Percentiles rank a stretch among this genome's conserved stretches.
Conservation (phyloP, 2,113 vertebrate species). For the Pteruthius melanotis region DNA sequence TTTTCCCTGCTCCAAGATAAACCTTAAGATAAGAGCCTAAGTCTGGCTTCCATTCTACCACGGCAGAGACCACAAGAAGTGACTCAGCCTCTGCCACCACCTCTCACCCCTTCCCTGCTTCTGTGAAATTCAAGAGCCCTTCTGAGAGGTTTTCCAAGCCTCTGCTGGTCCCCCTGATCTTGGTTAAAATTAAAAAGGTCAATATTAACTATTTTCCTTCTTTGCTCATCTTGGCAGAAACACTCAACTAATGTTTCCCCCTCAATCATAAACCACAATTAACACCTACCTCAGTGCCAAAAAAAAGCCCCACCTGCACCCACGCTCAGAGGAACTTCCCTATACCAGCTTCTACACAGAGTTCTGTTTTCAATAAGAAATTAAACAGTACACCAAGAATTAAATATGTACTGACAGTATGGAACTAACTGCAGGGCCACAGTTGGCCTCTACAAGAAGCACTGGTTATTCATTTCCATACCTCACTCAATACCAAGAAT, state of each 20-base stretch:
- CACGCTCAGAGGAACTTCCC: slow-evolving; percentile 49
- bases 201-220: slow-evolving; percentile 40
- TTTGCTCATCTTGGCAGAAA: slow-evolving; percentile 32
- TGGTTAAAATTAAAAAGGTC: slow-evolving; percentile 33
- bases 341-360: background rate
- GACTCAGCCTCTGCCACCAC: background rate
- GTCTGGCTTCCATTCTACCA: background rate
- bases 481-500: background rate
- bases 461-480: slow-evolving; percentile 39
- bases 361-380: slow-evolving; percentile 39
- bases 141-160: background rate
- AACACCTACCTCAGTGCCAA: slow-evolving; percentile 34
- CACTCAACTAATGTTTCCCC: background rate
- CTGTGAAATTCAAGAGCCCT: background rate
- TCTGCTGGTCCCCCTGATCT: background rate
- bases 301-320: slow-evolving; percentile 48
- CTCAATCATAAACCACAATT: slow-evolving; percentile 35
- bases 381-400: background rate
- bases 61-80: slow-evolving; percentile 11
- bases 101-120: background rate
- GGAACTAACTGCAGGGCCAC: background rate
- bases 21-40: background rate
- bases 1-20: background rate
- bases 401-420: background rate
- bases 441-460: background rate